A percentile compares a stretch with the other conserved stretches of the same genome.
These are phyloP conservation scores for Mus minutoides DNA, from an alignment of 2,797 vertebrate genomes.

Conservation along the genomic window DNA sequence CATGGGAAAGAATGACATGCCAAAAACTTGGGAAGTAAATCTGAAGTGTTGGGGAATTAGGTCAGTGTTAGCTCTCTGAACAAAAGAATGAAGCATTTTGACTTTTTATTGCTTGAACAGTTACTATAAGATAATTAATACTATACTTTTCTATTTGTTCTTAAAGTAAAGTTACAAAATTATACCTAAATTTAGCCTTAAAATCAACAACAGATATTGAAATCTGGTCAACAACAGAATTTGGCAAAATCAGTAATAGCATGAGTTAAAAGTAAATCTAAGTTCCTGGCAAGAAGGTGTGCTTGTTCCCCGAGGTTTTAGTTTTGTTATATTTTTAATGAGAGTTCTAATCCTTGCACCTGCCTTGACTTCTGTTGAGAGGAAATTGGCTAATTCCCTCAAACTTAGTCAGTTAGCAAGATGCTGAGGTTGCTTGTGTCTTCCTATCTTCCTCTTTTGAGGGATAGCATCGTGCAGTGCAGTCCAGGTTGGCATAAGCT, in stretches of 20 bases:
- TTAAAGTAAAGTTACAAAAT: slow-evolving; percentile 23
- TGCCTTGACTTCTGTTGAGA: not conserved
- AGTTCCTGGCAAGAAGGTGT: not conserved
- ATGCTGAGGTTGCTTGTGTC: not conserved
- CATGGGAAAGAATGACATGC: not conserved
- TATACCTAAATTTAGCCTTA: slow-evolving; percentile 40
- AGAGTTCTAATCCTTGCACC: not conserved
- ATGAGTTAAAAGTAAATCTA: slow-evolving; percentile 22
- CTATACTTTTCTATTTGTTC: slow-evolving; percentile 14
- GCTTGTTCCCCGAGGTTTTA: not conserved
- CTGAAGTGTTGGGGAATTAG: not conserved
- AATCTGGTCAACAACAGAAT: slow-evolving; percentile 8
- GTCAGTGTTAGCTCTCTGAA: not conserved
- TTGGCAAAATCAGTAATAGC: not conserved
- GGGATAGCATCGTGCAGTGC: not conserved
- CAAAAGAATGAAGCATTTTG: not conserved
- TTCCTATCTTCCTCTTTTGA: not conserved
- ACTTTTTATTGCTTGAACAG: not conserved
- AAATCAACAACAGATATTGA: slow-evolving; percentile 10
- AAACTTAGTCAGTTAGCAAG: not conserved
- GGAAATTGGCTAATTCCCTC: not conserved
- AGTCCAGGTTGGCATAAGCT: not conserved
- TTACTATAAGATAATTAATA: not conserved
- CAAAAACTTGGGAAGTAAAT: not conserved
- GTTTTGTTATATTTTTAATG: not conserved